Percentiles rank a stretch among this genome's conserved stretches.
Evolutionary conservation across 2,797 vertebrate genomes (phyloP).

Genomic region (Avahi laniger): DNA sequence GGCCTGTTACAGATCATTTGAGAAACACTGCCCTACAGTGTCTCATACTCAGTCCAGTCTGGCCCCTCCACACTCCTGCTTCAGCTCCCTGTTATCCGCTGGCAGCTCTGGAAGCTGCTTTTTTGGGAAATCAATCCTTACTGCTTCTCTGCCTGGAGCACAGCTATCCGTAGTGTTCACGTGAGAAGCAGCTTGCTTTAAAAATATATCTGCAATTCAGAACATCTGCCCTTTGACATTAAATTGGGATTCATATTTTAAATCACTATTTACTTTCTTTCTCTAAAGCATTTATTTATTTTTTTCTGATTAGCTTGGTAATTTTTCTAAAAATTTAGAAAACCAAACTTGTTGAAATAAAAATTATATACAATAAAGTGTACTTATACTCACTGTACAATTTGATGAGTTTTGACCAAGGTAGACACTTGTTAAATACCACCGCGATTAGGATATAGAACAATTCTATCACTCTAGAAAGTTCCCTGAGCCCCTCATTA

Average conservation of each 20-base stretch:
- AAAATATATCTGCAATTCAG: not conserved
- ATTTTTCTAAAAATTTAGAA: conserved; percentile 6
- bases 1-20: not conserved
- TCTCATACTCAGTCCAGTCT: not conserved
- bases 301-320: not conserved
- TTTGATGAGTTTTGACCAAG: not conserved
- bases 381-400: not conserved
- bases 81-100: not conserved
- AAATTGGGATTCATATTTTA: not conserved
- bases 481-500: not conserved
- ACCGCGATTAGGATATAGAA: not conserved
- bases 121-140: not conserved
- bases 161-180: not conserved
- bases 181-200: not conserved
- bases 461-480: not conserved
- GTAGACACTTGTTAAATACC: not conserved
- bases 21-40: not conserved
- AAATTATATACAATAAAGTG: not conserved
- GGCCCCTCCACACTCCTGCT: not conserved
- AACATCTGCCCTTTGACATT: not conserved
- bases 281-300: not conserved
- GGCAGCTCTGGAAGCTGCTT: not conserved
- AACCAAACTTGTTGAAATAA: not conserved
- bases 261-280: not conserved
- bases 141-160: not conserved